phyloP scores from a whole-genome alignment of 2,888 invertebrate genomes.

The Ernsta delagoae region DNA sequence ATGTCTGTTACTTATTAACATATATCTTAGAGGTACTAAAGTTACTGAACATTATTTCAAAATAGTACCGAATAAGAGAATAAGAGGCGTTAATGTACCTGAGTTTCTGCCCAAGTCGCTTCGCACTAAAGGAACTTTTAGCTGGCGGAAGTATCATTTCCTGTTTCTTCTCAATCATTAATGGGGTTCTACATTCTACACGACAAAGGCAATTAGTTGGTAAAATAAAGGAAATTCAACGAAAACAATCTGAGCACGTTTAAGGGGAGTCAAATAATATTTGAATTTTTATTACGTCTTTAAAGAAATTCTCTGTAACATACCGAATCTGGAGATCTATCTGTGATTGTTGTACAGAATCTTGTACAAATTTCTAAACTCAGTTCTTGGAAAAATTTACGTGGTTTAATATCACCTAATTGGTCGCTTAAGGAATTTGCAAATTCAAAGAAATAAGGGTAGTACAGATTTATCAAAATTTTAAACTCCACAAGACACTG shows the following conservation, averaged over 20 bases:
- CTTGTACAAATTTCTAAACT: no score
- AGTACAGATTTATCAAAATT: no score
- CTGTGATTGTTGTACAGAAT: no score
- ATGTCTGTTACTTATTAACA: no score
- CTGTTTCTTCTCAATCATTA: slow-evolving; percentile 19
- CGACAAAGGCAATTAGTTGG: slow-evolving; percentile 20
- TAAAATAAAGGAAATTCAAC: slow-evolving; percentile 1
- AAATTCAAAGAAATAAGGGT: no score
- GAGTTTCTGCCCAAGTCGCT: slow-evolving; percentile 11
- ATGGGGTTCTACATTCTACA: slow-evolving; percentile 19
- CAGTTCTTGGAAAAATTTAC: no score
- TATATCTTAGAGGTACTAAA: background rate
- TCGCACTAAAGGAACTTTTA: slow-evolving; percentile 8
- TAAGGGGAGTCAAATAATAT: background rate
- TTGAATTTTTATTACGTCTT: background rate
- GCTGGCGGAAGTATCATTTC: slow-evolving; percentile 18
- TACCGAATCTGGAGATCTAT: no score
- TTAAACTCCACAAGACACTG: no score
- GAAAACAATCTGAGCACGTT: background rate
- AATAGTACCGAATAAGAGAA: background rate
- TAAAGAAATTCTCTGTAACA: background rate
- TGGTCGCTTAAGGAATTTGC: no score
- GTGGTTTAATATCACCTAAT: no score
- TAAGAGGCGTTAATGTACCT: background rate
- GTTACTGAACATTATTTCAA: background rate